Evolutionary conservation across 2,113 vertebrate species (phyloP).

Genomic region (Zapornia atra): DNA sequence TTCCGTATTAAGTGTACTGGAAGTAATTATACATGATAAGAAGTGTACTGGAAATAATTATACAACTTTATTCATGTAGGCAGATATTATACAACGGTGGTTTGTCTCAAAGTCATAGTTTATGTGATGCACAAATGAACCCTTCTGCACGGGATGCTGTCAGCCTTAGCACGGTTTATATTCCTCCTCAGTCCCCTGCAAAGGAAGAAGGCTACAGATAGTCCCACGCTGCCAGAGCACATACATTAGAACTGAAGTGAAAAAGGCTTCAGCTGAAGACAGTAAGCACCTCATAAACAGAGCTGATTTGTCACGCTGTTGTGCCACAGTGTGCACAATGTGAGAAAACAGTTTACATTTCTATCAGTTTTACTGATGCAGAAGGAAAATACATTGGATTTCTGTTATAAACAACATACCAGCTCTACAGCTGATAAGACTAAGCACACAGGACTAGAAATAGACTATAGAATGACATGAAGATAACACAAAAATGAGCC

Average conservation of each 20-base stretch:
- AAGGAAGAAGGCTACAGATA: background rate
- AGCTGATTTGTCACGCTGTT: background rate
- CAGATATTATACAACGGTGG: background rate
- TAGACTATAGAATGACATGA: background rate
- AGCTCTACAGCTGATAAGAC: background rate
- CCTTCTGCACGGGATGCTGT: background rate
- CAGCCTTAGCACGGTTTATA: background rate
- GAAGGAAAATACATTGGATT: background rate
- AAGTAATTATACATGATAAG: background rate
- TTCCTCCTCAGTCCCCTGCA: background rate
- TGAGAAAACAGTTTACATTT: background rate
- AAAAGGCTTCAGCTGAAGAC: background rate
- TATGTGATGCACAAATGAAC: background rate
- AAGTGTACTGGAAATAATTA: slow-evolving; percentile 3
- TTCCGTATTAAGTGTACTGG: background rate
- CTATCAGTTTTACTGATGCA: background rate
- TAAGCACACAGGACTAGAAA: background rate
- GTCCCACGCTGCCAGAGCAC: background rate
- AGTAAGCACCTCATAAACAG: background rate
- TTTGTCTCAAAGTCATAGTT: slow-evolving; percentile 1
- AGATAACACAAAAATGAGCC: background rate
- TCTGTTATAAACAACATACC: background rate
- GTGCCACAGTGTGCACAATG: background rate
- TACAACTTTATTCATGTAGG: background rate
- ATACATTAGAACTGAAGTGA: background rate